These are phyloP conservation scores for Drosophila antonietae DNA, from an alignment of 2,888 invertebrate species.

Conservation along the genomic window DNA sequence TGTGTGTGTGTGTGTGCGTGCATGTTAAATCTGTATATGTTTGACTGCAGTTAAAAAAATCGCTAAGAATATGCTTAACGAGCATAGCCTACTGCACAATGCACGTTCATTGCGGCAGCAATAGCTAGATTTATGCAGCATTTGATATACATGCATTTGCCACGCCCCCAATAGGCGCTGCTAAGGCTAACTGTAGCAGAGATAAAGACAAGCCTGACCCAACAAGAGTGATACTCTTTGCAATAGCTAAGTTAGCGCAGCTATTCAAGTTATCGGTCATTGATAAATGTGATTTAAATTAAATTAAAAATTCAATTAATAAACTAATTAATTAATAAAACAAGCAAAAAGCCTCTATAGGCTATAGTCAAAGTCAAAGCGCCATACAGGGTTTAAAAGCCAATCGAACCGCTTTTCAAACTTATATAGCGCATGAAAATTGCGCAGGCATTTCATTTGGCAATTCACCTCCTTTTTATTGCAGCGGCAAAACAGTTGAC, in stretches of 20 bases:
- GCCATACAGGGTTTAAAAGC: neutral
- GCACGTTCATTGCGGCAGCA: neutral
- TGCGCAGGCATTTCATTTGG: conserved; percentile 36
- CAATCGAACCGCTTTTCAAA: neutral
- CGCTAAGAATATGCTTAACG: neutral
- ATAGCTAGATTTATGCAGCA: neutral
- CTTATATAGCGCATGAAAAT: neutral
- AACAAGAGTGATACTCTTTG: neutral
- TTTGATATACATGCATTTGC: neutral
- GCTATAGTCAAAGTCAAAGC: neutral
- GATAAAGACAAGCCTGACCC: neutral
- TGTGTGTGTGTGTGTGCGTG: neutral
- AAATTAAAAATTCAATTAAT: too few species aligned
- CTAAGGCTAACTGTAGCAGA: neutral
- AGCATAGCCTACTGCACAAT: neutral
- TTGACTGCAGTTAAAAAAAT: conserved; percentile 42
- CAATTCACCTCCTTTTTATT: conserved; percentile 1
- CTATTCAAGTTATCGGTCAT: neutral
- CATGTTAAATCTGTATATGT: conserved; percentile 14
- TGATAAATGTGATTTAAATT: neutral
- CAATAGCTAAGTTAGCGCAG: too few species aligned
- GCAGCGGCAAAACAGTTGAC: conserved; percentile 29
- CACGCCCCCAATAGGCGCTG: neutral
- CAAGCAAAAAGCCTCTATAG: too few species aligned
- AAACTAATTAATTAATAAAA: too few species aligned